Conservation (phyloP, 2,888 invertebrate species). For the Eilema griseolum region DNA sequence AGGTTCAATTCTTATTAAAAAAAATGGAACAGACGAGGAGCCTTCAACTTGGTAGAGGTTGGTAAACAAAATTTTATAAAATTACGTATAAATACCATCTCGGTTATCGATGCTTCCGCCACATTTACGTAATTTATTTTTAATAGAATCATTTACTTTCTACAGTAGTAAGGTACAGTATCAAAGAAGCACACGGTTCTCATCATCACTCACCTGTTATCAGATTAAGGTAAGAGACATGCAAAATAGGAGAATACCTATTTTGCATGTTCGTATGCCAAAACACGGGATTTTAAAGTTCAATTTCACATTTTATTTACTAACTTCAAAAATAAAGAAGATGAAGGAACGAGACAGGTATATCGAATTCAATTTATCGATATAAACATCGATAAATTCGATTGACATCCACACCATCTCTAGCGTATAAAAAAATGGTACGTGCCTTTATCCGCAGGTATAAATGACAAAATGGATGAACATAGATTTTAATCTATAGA, state of each 20-base stretch:
- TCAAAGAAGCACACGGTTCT: background rate
- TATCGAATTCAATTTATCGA: conserved; percentile 3
- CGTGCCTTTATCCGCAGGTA: conserved; percentile 68
- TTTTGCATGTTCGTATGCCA: no score
- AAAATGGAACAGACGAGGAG: background rate
- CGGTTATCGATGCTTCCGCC: no score
- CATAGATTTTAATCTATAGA: conserved; percentile 49
- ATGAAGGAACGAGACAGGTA: background rate
- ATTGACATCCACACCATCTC: conserved; percentile 39
- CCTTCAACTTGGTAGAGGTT: no score
- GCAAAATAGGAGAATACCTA: background rate
- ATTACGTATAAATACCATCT: no score
- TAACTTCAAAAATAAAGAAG: no score
- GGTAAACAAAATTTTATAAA: no score
- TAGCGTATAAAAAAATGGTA: conserved; percentile 61
- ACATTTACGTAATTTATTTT: no score
- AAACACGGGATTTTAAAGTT: no score
- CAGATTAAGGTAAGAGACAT: background rate
- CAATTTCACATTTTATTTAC: no score
- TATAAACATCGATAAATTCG: conserved; percentile 2
- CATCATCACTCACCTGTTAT: background rate
- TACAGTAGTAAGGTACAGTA: no score
- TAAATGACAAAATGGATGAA: conserved; percentile 61
- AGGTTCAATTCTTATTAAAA: background rate
- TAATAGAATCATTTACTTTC: no score